Percentiles rank a stretch among this genome's conserved stretches.
Conservation (phyloP, 2,113 vertebrate genomes). For the Siphamia tubifer region DNA sequence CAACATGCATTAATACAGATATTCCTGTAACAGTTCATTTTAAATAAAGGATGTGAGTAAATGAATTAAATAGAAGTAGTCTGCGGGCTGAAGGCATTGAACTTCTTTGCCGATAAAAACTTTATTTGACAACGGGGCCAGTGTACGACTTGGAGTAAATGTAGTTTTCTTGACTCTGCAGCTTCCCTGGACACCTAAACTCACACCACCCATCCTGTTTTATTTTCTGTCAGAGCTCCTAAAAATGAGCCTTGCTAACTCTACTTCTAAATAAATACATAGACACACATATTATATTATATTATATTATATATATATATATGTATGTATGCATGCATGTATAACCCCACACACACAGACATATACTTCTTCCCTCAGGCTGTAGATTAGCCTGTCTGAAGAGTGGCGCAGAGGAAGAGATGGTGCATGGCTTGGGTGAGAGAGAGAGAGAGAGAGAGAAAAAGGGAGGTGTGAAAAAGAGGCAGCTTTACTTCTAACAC, state of each 20-base stretch:
- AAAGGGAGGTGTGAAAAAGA: conserved; percentile 65
- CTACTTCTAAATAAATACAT: conserved; percentile 28
- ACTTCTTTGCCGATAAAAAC: conserved; percentile 5
- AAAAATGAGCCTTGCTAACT: conserved; percentile 19
- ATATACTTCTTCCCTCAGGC: conserved; percentile 31
- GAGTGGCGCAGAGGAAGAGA: conserved; percentile 25
- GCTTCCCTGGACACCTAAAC: background rate
- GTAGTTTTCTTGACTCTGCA: background rate
- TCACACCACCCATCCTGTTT: conserved; percentile 2
- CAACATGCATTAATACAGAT: background rate
- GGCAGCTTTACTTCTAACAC: conserved; percentile 71
- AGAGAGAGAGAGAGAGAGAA: background rate
- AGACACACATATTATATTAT: no score
- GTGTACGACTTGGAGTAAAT: no score
- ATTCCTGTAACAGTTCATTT: conserved; percentile 11
- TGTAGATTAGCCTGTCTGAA: conserved; percentile 59
- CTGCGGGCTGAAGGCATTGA: conserved; percentile 6
- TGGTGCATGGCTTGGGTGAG: conserved; percentile 11
- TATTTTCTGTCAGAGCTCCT: conserved; percentile 25
- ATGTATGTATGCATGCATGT: background rate
- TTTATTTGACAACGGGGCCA: background rate
- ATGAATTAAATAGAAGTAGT: conserved; percentile 23
- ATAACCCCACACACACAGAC: background rate
- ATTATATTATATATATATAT: background rate
- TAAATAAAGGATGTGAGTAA: conserved; percentile 24